Base-by-base conservation (phyloP, 2,797 vertebrate species). In the Lithobates pipiens region DNA sequence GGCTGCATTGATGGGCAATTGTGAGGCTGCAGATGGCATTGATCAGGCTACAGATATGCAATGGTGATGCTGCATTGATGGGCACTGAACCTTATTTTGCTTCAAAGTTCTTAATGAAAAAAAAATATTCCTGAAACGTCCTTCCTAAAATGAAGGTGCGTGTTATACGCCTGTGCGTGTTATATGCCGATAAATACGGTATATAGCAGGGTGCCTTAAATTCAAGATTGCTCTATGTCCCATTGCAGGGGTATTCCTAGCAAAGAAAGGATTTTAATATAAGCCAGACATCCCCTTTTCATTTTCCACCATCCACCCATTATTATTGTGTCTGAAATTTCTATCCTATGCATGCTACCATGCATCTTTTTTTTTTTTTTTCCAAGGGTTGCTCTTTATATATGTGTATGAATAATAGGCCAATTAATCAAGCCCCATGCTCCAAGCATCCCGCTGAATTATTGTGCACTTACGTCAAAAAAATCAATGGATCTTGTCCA, bases 401-500 rank as follows among this genome's bases (percentile, higher is more conserved):
- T 29, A 67, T 67, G 27, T 21, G 46, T 67, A 83, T 32, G 32
- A 73, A 76, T 83, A 75, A 76, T 29, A 67, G 74, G 63, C 63
- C 70, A 44, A 91, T 91, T 89, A 89, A 80, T 91, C 85, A 85
- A 84, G 82, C 90, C 67, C 86, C 77, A 27, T 72, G 29, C 27
- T 9, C n/a, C 34, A 70, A 68, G 80, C 82, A 85, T 89, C 90
- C 91, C 88, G 21, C 29, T 36, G 78, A 80, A 93, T 92, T 93
- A 93, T 93, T 91, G 86, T 88, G 91, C 88, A 67, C 84, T 88
- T 92, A 88, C 88, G 86, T 92, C 27, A 92, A 92, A 91, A 93
- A 94, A 93, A 94, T 93, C 92, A 91, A 92, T 92, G 89, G 92
- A 93, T 91, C 91, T 89, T 89, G 89, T 89, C 89, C 91, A 86